These are phyloP conservation scores for Gallinago media DNA, from an alignment of 2,113 vertebrate genomes.

Conservation along the genomic window DNA sequence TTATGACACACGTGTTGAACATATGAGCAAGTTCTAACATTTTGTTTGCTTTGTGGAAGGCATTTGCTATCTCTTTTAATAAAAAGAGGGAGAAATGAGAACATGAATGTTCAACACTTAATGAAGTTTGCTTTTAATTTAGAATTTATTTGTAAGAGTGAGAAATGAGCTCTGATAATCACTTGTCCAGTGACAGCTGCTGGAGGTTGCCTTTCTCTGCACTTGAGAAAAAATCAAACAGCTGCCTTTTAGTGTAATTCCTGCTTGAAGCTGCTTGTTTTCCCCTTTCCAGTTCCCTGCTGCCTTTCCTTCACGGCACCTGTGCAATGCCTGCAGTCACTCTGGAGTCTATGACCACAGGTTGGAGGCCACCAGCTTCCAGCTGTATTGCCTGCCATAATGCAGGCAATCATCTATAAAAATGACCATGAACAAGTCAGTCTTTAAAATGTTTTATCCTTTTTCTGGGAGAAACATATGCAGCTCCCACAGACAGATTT, in stretches of 20 bases:
- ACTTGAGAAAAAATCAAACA: slow-evolving; percentile 37
- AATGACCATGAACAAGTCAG: not conserved
- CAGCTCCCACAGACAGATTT: not conserved
- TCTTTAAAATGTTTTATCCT: not conserved
- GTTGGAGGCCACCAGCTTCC: not conserved
- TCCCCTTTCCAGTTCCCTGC: not conserved
- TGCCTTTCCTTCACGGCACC: not conserved
- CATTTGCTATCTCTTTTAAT: slow-evolving; percentile 21
- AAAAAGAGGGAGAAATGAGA: slow-evolving; percentile 30
- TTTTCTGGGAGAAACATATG: not conserved
- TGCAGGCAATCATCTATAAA: not conserved
- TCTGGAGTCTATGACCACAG: not conserved
- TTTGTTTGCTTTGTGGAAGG: not conserved
- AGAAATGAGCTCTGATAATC: slow-evolving; percentile 26
- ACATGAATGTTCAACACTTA: not conserved
- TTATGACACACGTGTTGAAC: slow-evolving; percentile 22
- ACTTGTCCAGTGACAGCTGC: slow-evolving; percentile 57
- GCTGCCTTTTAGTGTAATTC: slow-evolving; percentile 51
- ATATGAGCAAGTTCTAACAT: slow-evolving; percentile 3
- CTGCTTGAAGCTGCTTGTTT: slow-evolving; percentile 51
- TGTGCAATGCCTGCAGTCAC: not conserved
- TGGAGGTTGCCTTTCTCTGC: slow-evolving; percentile 12
- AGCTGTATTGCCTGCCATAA: not conserved
- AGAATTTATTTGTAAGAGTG: slow-evolving; percentile 37
- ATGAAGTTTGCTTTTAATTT: slow-evolving; percentile 61